Base-by-base conservation (phyloP, 2,113 vertebrate species). In the Oncorhynchus keta region DNA sequence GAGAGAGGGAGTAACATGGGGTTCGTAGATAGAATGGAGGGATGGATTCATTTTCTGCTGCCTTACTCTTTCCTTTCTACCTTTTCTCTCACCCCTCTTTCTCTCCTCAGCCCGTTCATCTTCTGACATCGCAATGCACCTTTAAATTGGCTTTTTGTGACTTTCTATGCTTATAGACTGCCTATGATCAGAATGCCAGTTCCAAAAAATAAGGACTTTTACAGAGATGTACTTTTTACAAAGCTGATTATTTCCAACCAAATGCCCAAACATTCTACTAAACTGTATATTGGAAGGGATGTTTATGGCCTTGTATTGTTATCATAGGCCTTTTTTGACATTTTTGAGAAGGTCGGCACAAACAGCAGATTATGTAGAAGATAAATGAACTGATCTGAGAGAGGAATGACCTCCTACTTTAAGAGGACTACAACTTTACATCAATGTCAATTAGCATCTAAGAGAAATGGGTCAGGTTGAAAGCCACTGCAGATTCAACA, bases 361-460 rank as follows among this genome's bases (percentile, higher is more conserved):
- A 62, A 62, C 20, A 22, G n/a, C 20, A 62, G 59, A 22, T 62
- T n/a, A 62, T 24, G 5, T 22, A 1, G 5, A 62, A 3, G 59
- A 62, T n/a, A 9, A 8, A 22, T 22, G 16, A 24, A 62, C 59
- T 24, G 59, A 62, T 22, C 5, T 62, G n/a, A 62, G 8, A 62
- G 59, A n/a, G 24, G 59, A 62, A 72, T 73, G 48, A 39, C 64
- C 45, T 22, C 32, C 18, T 49, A 26, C 18, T 73, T 78, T 61
- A 24, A 64, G 64, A 35, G n/a, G 68, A 35, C 48, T 35, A 9
- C 61, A 76, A 76, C 30, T 68, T 80, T 78, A 70, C 61, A 77
- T 78, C 69, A 78, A 2, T 74, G 73, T 76, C 64, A 75, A 61
- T 77, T 75, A 79, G 73, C 51, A 75, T 68, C 69, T 39, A 3